A percentile compares a stretch with the other conserved stretches of the same genome.
Evolutionary conservation across 2,888 invertebrate species (phyloP).

Genomic region (Sisyra terminalis): DNA sequence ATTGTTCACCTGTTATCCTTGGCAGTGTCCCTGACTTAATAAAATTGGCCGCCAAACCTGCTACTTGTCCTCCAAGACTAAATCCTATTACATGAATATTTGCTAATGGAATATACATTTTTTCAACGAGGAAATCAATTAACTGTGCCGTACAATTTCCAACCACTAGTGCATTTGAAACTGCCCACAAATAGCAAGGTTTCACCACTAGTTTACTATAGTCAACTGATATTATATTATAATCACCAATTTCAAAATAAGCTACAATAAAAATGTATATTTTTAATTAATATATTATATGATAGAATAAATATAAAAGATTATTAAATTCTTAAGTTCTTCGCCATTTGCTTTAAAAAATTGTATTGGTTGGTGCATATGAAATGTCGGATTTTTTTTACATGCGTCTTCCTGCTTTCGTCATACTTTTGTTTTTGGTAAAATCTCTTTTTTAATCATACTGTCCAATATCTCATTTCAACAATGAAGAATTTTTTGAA

Average conservation of each 20-base stretch:
- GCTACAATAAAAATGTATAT: neutral
- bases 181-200: slow-evolving; percentile 2
- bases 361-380: no score
- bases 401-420: no score
- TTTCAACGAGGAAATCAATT: neutral
- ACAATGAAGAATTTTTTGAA: no score
- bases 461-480: no score
- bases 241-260: neutral
- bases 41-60: neutral
- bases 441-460: no score
- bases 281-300: no score
- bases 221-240: slow-evolving; percentile 3
- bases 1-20: slow-evolving; percentile 1
- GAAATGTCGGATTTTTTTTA: no score
- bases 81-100: slow-evolving; percentile 4
- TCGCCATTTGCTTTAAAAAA: no score
- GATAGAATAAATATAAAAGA: no score
- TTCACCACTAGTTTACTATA: neutral
- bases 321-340: no score
- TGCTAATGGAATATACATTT: neutral
- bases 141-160: slow-evolving; percentile 6
- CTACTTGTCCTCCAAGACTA: slow-evolving; percentile 3
- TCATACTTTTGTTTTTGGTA: no score
- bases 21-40: neutral
- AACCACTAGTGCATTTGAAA: neutral